Base-by-base conservation (phyloP, 2,797 vertebrate species). In the Somateria mollissima region DNA sequence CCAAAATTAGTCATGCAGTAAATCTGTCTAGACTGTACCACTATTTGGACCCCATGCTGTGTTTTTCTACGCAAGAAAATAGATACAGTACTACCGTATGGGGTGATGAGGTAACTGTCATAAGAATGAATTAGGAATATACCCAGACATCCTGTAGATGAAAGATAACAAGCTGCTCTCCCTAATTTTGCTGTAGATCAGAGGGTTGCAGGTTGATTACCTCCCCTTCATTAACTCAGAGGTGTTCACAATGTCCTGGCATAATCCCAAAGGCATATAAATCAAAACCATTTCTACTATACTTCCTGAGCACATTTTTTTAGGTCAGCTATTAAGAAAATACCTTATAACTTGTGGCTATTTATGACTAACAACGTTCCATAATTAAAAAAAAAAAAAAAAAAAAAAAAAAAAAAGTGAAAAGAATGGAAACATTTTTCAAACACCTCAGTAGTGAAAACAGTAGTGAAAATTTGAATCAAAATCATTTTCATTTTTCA, bases 1-100 rank as follows among this genome's bases (percentile, higher is more conserved):
- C 93, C 37, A 78, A 75, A 92, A 12, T 45, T 85, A 91, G 57
- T 72, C 83, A 87, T 64, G 81, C 47, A 82, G 47, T 84, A 76
- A 87, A 84, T 67, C 49, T 79, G 57, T 64, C 86, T 84, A 90
- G 88, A 84, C 74, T 82, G 21, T 34, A 60, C 24, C 43, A 54
- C 51, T 79, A 2, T 73, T 90, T 89, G 78, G 37, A 86, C 74
- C 5, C 27, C 39, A 34, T 58, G 49, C 15, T 5, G 27, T 73
- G 22, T 87, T 93, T 85, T 87, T 57, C 57, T 87, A 9, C 12
- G 14, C 10, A 94, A 34, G 27, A 74, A 92, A 64, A 82, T 43
- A 81, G 34, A 56, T 65, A 25, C 28, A 87, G 15, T 11, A 36
- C 24, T 66, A 62, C 24, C 65, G 32, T 39, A 28, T 72, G 24